Evolutionary conservation across 37 sponge, comb jelly and placozoan genomes (phyloP), one percentile per base, ranked within the genome.

Genomic region (Crambe crambe): DNA sequence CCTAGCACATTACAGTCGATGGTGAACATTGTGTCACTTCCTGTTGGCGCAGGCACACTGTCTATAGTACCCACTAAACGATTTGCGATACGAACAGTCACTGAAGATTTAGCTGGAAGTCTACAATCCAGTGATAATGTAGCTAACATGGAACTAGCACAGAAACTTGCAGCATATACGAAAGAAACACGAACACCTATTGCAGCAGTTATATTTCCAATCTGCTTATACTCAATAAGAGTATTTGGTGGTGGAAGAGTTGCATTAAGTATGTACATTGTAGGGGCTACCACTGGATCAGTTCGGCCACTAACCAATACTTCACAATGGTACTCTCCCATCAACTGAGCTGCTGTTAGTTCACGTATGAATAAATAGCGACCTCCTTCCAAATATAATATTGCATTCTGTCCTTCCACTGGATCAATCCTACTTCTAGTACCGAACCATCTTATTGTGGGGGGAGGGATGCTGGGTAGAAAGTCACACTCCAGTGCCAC

Each of bases 401-500:
- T n/a, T n/a, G n/a, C n/a, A n/a, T n/a, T n/a, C n/a, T n/a, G 68
- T 29, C 17, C 37, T 36, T 32, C 17, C 1, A 35, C 42, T 1
- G 72, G 2, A 25, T 40, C 3, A 10, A 40, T 54, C 4, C 1
- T 42, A 40, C 25, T 30, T 56, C 8, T 32, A 17, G 15, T 25
- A 56, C 36, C 29, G 36, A 56, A 40, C 84, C 84, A 84, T 43
- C 2, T 22, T 27, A 76, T 76, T 22, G 23, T 31, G 17, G 82
- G 82, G 41, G 35, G 59, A 34, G 82, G 82, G 54, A 41, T 43
- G n/a, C 73, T n/a, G 34, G 27, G 47, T 17, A 23, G 36, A 22
- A 82, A 63, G 4, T 0, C 44, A 43, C 82, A 82, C 82, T 82
- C 56, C 42, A 84, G 60, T 27, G 77, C 75, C 29, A 76, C 77